phyloP scores from a whole-genome alignment of 2,113 vertebrate genomes.

The Dasyurus viverrinus region DNA sequence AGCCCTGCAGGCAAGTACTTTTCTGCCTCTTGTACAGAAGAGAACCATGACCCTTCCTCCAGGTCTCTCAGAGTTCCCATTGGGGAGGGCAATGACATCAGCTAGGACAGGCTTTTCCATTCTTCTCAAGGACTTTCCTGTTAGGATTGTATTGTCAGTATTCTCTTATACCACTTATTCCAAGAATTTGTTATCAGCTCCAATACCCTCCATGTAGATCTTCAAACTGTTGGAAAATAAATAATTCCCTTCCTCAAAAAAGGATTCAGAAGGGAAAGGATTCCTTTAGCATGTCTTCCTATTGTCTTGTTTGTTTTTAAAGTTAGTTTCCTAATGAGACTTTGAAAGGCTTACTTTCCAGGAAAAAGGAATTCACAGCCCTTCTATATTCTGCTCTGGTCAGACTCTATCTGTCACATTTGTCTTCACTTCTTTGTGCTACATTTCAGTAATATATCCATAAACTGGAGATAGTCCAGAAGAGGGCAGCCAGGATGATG shows the following conservation, averaged over 20 bases:
- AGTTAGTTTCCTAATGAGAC: neutral
- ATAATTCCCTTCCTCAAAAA: neutral
- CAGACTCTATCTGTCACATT: neutral
- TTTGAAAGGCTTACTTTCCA: neutral
- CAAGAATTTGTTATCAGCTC: neutral
- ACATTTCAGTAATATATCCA: neutral
- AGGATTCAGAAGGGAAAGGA: neutral
- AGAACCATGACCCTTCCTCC: no score
- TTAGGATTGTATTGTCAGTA: neutral
- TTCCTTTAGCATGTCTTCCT: neutral
- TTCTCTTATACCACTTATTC: neutral
- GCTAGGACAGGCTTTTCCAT: neutral
- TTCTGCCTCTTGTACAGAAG: neutral
- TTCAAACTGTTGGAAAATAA: slow-evolving; percentile 10
- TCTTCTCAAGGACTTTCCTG: neutral
- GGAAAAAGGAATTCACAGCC: neutral
- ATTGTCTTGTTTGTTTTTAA: neutral
- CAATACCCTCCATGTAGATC: neutral
- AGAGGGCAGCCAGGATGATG: neutral
- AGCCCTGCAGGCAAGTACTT: neutral
- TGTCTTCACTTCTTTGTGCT: neutral
- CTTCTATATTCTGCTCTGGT: neutral
- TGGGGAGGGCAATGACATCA: neutral
- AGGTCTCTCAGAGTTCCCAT: neutral
- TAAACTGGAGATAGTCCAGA: neutral